Conservation (phyloP, 2,797 vertebrate genomes). For the Anolis apletophallus region DNA sequence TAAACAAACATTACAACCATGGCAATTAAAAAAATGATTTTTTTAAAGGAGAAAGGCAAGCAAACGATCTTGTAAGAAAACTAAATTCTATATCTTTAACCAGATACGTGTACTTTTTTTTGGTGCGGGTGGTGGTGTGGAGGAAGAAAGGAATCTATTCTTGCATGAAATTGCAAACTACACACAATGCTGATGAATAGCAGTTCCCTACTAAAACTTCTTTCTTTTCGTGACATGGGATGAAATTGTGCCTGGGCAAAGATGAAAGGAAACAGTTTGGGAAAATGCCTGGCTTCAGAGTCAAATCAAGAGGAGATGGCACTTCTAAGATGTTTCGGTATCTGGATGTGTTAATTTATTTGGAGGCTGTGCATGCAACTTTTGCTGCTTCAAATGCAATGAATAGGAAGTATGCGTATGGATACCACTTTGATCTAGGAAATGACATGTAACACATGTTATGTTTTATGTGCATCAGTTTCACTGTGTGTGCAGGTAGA, state of each 20-base stretch:
- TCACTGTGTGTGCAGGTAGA: background rate
- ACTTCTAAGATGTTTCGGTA: background rate
- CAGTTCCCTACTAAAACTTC: background rate
- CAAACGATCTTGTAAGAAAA: background rate
- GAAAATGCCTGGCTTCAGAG: background rate
- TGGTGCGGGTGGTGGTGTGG: background rate
- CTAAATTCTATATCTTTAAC: background rate
- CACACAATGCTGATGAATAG: background rate
- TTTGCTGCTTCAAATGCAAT: background rate
- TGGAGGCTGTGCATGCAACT: background rate
- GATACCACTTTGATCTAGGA: background rate
- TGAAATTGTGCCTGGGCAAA: background rate
- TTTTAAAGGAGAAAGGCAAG: background rate
- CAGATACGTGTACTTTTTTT: too few relatives aligned
- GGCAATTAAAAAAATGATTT: background rate
- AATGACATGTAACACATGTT: background rate
- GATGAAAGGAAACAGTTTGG: background rate
- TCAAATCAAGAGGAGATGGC: background rate
- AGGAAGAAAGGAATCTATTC: background rate
- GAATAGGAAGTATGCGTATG: background rate
- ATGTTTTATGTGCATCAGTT: background rate
- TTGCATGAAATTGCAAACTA: background rate
- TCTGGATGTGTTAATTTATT: background rate
- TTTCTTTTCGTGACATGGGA: background rate
- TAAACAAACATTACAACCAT: background rate